A percentile compares a stretch with the other conserved stretches of the same genome.
Evolutionary conservation across 1,140 invertebrate genomes (phyloP).

Genomic region (Chrysomallon squamiferum): DNA sequence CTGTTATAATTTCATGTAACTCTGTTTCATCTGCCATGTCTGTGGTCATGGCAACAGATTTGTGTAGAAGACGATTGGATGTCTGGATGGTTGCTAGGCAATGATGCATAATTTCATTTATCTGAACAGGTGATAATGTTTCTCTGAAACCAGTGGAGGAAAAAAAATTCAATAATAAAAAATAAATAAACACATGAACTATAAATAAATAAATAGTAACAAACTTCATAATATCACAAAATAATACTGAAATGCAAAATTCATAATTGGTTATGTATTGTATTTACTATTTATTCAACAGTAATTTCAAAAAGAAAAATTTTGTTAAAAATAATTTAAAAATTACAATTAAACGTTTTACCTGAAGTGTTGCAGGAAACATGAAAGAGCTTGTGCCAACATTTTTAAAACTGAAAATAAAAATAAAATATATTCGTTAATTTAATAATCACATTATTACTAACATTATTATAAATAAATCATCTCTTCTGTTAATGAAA

Average conservation of each 20-base stretch:
- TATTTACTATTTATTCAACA: neutral
- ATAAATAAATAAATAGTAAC: too few species aligned
- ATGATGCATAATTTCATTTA: conserved; percentile 50
- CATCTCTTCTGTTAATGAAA: too few species aligned
- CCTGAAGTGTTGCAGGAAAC: conserved; percentile 17
- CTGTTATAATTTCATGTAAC: too few species aligned
- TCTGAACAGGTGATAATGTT: conserved; percentile 31
- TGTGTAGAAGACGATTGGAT: conserved; percentile 46
- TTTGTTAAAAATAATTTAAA: neutral
- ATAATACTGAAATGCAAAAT: neutral
- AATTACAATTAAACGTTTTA: too few species aligned
- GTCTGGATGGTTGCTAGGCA: conserved; percentile 46
- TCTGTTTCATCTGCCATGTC: too few species aligned
- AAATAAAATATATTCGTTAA: neutral
- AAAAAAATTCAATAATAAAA: neutral
- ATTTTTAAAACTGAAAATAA: conserved; percentile 11
- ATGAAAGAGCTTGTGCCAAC: conserved; percentile 10
- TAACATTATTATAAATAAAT: too few species aligned
- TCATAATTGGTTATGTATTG: neutral
- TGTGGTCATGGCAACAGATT: conserved; percentile 15
- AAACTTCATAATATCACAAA: too few species aligned
- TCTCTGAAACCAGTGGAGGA: too few species aligned
- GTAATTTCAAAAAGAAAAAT: too few species aligned
- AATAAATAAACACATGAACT: neutral
- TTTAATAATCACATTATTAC: too few species aligned